phyloP scores from a whole-genome alignment of 2,113 vertebrate genomes.

The Microtus ochrogaster region DNA sequence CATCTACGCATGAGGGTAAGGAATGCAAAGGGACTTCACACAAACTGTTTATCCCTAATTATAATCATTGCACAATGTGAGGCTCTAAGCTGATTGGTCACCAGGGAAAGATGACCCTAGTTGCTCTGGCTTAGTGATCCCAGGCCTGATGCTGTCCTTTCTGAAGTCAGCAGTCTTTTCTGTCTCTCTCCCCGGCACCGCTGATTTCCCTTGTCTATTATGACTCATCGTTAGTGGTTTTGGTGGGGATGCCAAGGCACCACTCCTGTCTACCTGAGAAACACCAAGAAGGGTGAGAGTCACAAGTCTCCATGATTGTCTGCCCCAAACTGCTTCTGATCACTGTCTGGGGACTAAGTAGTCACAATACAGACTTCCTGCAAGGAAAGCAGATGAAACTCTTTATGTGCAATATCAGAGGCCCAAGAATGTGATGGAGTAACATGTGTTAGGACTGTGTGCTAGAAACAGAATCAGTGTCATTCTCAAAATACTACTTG shows the following conservation, averaged over 20 bases:
- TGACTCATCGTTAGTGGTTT: background rate
- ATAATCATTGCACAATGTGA: background rate
- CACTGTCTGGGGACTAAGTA: background rate
- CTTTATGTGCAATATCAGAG: background rate
- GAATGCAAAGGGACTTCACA: background rate
- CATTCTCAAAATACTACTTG: background rate
- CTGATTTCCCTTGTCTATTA: background rate
- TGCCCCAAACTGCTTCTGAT: background rate
- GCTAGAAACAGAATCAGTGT: accelerated
- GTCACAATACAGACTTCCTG: background rate
- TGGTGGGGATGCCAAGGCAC: background rate
- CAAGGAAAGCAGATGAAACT: background rate
- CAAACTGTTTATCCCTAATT: background rate
- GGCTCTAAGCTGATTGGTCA: background rate
- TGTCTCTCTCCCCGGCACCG: background rate
- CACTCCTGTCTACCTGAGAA: background rate
- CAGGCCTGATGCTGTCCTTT: background rate
- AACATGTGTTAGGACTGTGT: too few relatives aligned
- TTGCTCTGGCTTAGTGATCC: background rate
- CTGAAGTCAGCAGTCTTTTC: background rate
- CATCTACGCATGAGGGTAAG: background rate
- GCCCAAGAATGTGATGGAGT: background rate
- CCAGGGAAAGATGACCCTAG: background rate
- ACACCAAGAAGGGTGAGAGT: background rate
- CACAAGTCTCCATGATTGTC: background rate